Base-by-base conservation (phyloP, 1,140 invertebrate species). In the Lethocerus indicus region DNA sequence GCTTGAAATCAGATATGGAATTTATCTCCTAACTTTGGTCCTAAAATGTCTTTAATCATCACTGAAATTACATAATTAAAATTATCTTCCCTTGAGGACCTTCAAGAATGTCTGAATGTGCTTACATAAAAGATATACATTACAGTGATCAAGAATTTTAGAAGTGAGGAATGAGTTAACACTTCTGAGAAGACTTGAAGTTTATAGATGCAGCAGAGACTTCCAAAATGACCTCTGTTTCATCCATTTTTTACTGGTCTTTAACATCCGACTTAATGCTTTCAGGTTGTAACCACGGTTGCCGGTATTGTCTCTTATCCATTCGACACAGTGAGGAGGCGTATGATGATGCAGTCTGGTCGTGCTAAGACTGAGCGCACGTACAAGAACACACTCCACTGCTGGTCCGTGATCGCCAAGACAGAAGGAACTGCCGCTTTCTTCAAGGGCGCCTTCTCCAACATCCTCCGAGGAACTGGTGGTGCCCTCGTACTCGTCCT, bases 261-360 rank as follows among this genome's bases (percentile, higher is more conserved):
- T n/a, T n/a, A n/a, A n/a, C n/a, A n/a, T n/a, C n/a, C n/a, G n/a
- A 13, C 26, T 42, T 42, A 24, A 4, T 23, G 40, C 14, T 16
- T 51, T 21, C 63, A 79, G 69, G 60, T 53, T 56, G 82, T 85
- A 21, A 86, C 82, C 14, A 82, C 82, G 36, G 70, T 74, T 21
- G 73, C 82, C 51, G 83, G 84, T 63, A 75, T 89, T 53, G 72
- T 87, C 45, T 87, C 84, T 14, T 90, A 90, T 73, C 87, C 87
- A 57, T 86, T 87, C 64, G 87, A 90, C 64, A 90, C 87, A 40
- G 86, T 90, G 40, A 73, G 87, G 69, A 76, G 87, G 64, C 78
- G 87, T 63, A 88, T 90, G 84, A 90, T 90, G 83, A 86, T 86
- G 82, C 80, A 84, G 69, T 81, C 79, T 61, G 81, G 81, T 20